Base-by-base conservation (phyloP, 2,113 vertebrate genomes). In the Conger conger region DNA sequence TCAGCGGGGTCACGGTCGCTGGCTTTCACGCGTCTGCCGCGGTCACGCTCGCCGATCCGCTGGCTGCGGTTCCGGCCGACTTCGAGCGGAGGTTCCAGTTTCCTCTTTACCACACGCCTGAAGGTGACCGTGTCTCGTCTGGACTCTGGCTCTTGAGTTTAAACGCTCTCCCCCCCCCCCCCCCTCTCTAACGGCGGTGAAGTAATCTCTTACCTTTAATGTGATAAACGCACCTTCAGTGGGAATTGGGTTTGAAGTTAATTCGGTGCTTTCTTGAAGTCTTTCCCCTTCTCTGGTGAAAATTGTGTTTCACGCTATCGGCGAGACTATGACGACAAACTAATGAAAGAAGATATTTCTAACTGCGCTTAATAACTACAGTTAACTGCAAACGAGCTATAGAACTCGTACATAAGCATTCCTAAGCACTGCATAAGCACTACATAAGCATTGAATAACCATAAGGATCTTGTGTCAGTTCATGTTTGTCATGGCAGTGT, bases 1-100 rank as follows among this genome's bases (percentile, higher is more conserved):
- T 79, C 73, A 54, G 60, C 40, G 79, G 84, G 76, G 86, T 88
- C 79, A 81, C 35, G 45, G 73, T 38, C 76, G n/a, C 57, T 35
- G 42, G 27, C 80, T 50, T 13, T 1, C n/a, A 13, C 11, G 7
- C 45, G 15, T 8, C 45, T 50, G 33, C 54, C n/a, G 78, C 79
- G 17, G 78, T 68, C 45, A 36, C 42, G 33, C 3, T 23, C 1
- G n/a, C 17, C 8, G 9, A 23, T 33, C 23, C n/a, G 54, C 83
- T 53, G 38, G 23, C 11, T 30, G 4, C 0, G 23, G 17, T n/a
- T 82, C 33, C 15, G 3, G 73, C 6, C 6, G 27, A 17, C 9
- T 76, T 57, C 1, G 68, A 30, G 63, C 11, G 4, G 63, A 73
- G 8, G n/a, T 1, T 30, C 1, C 2, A 13, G 23, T 27, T 27